Percentiles rank a stretch among this genome's conserved stretches.
Conservation (phyloP, 2,888 invertebrate species). For the Bugula neritina region DNA sequence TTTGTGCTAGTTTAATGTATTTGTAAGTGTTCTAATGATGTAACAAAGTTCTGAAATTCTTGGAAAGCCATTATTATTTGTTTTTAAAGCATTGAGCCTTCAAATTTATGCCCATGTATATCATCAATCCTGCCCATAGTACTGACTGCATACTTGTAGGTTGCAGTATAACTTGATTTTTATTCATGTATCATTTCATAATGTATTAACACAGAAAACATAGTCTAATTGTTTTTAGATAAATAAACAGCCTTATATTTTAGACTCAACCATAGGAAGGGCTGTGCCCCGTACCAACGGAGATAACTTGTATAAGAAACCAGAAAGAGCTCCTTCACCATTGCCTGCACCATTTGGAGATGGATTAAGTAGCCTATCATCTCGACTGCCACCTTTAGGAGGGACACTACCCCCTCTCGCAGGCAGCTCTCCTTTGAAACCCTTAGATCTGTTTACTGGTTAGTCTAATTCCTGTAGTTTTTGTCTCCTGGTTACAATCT, state of each 20-base stretch:
- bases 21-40: too few species aligned
- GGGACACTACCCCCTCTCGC: not conserved
- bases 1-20: too few species aligned
- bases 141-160: too few species aligned
- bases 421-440: conserved; percentile 6
- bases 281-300: not conserved
- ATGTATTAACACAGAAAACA: too few species aligned
- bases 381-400: conserved; percentile 20
- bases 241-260: not conserved
- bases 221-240: too few species aligned
- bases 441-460: not conserved
- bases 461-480: not conserved
- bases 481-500: too few species aligned
- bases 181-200: too few species aligned
- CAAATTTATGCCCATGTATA: too few species aligned
- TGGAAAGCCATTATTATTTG: not conserved
- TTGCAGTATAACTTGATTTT: too few species aligned
- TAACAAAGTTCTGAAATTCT: too few species aligned
- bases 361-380: not conserved
- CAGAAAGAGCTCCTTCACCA: conserved; percentile 13
- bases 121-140: too few species aligned
- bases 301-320: not conserved
- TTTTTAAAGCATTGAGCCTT: not conserved
- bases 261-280: not conserved
- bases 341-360: conserved; percentile 24